phyloP scores from a whole-genome alignment of 2,113 vertebrate genomes.

The Pagrus major region DNA sequence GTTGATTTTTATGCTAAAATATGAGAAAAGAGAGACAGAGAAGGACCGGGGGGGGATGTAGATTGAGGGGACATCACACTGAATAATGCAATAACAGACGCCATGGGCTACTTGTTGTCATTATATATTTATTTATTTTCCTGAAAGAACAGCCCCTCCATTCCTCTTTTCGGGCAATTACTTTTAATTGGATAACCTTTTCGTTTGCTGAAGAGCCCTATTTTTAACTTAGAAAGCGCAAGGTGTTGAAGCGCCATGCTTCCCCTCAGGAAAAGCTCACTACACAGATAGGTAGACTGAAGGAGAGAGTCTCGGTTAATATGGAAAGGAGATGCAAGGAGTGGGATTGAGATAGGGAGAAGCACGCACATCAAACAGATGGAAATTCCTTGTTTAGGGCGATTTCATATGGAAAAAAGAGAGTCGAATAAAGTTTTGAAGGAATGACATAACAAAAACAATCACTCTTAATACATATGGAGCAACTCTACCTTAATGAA shows the following conservation, averaged over 20 bases:
- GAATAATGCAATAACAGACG: conserved; percentile 68
- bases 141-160: conserved; percentile 40
- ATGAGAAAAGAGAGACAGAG: conserved; percentile 34
- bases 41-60: conserved; percentile 23
- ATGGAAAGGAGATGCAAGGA: conserved; percentile 69
- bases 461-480: conserved; percentile 32
- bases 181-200: conserved; percentile 83
- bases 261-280: conserved; percentile 55
- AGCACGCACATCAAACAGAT: conserved; percentile 71
- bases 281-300: conserved; percentile 55
- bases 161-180: conserved; percentile 72
- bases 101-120: conserved; percentile 59
- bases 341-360: conserved; percentile 58
- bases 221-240: conserved; percentile 72
- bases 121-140: conserved; percentile 68
- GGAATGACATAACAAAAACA: conserved; percentile 46
- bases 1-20: conserved; percentile 67
- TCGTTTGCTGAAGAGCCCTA: conserved; percentile 66
- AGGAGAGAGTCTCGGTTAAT: conserved; percentile 56
- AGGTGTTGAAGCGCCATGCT: conserved; percentile 52
- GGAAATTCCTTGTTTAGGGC: conserved; percentile 71
- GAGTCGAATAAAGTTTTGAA: conserved; percentile 52
- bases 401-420: conserved; percentile 50
- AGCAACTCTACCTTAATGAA: conserved; percentile 20
- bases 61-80: conserved; percentile 51